Base-by-base conservation (phyloP, 2,113 vertebrate genomes). In the Gallinago paraguaiae region DNA sequence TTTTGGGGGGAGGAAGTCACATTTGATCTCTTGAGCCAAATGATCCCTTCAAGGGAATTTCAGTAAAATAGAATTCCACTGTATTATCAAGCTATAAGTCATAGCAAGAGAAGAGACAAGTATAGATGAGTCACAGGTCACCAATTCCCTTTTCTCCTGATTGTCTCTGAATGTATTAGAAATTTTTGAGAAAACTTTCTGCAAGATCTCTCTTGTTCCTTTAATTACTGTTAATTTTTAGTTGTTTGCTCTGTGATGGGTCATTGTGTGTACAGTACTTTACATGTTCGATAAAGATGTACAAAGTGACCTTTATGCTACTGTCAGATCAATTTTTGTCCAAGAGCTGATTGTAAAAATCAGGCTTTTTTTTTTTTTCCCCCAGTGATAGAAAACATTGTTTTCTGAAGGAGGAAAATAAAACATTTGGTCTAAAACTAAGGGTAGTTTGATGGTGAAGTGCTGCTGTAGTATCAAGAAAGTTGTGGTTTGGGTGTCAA, bases 21-120 rank as follows among this genome's bases (percentile, higher is more conserved):
- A 46, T 88, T 93, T 96, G 75, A 77, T 86, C 33, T 92, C 51
- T 84, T 33, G 41, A 90, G 27, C 74, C 50, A 95, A 89, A 93
- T 35, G 67, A 75, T 85, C 63, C 74, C 60, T 95, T 90, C 50
- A 86, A 92, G 60, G 46, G 13, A 72, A 93, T 50, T 64, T 82
- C 19, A 60, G 87, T 82, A 91, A 93, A 91, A 91, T 53, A 82
- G 74, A 91, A 91, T 68, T 92, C 68, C 22, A 57, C 53, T 65
- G 33, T 75, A 71, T 68, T 63, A 88, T 82, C 63, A 86, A 88
- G 10, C 46, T 81, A 20, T 86, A 88, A 90, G 54, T 82, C 81
- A 85, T n/a, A 85, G 83, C 28, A 92, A 90, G 81, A 87, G 82
- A 79, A 90, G 37, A 85, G 67, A 84, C 27, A 90, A 82, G n/a